Conservation (phyloP, 1,140 invertebrate genomes). For the Musca vetustissima region DNA sequence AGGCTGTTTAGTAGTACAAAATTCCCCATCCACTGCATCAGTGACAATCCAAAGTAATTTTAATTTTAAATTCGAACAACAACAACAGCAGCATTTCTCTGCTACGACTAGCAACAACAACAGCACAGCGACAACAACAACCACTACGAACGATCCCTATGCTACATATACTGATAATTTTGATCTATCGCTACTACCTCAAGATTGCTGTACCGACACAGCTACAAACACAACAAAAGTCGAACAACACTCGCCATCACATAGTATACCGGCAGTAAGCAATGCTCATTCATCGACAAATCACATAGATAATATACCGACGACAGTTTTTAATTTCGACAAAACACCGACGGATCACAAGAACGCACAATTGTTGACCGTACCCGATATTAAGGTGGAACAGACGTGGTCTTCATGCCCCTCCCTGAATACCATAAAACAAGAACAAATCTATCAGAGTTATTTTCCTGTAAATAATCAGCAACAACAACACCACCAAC, state of each 20-base stretch:
- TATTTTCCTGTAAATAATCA: constrained; percentile 14
- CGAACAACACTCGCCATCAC: neutral
- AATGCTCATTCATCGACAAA: constrained; percentile 2
- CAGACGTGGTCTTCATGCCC: constrained; percentile 39
- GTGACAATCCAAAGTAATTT: neutral
- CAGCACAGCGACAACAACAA: constrained; percentile 3
- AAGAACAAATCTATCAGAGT: constrained; percentile 24
- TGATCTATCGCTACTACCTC: constrained; percentile 73
- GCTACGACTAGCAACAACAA: neutral
- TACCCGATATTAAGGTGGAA: constrained; percentile 51
- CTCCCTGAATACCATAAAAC: constrained; percentile 30
- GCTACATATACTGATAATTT: constrained; percentile 69
- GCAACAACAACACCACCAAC: neutral
- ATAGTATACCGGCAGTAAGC: neutral
- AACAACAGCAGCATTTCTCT: neutral
- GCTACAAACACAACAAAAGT: neutral
- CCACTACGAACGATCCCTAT: constrained; percentile 67
- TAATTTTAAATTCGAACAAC: neutral
- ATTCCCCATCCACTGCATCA: too few species aligned
- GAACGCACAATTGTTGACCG: constrained; percentile 31
- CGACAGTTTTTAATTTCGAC: constrained; percentile 44
- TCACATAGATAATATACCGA: constrained; percentile 41
- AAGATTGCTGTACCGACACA: constrained; percentile 39
- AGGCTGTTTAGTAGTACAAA: constrained; percentile 1
- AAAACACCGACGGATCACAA: constrained; percentile 17